phyloP scores from a whole-genome alignment of 2,797 vertebrate species.

The Chloroceryle amazona region DNA sequence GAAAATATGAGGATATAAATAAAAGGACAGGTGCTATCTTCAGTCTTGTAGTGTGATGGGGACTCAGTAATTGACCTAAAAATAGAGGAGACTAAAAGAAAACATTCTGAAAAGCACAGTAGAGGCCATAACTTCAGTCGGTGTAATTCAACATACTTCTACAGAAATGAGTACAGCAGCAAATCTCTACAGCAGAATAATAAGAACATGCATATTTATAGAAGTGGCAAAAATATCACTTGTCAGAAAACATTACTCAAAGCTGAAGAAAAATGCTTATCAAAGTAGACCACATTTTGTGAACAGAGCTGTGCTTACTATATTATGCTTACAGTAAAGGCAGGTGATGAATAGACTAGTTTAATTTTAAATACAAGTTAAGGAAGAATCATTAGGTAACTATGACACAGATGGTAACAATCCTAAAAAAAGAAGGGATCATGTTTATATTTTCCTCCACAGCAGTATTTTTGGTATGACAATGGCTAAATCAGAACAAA shows the following conservation, averaged over 20 bases:
- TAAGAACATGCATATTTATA: constrained; percentile 37
- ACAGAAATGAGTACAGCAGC: constrained; percentile 34
- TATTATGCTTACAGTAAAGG: constrained; percentile 45
- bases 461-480: constrained; percentile 63
- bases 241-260: constrained; percentile 60
- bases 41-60: constrained; percentile 52
- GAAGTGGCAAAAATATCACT: constrained; percentile 28
- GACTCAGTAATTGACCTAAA: constrained; percentile 51
- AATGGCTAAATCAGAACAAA: constrained; percentile 69
- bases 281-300: constrained; percentile 36
- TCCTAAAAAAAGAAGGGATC: constrained; percentile 63
- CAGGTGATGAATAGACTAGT: constrained; percentile 20
- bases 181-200: constrained; percentile 60
- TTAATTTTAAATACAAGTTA: constrained; percentile 60
- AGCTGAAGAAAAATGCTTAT: constrained; percentile 54
- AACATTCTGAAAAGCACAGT: constrained; percentile 26
- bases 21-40: constrained; percentile 62
- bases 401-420: constrained; percentile 57
- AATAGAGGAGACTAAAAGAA: constrained; percentile 51
- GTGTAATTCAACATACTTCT: constrained; percentile 46
- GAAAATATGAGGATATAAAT: constrained; percentile 65
- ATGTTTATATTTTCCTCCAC: constrained; percentile 67
- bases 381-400: constrained; percentile 59
- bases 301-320: constrained; percentile 55
- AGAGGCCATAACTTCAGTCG: constrained; percentile 39